Percentiles rank a stretch among this genome's conserved stretches.
Evolutionary conservation across 2,113 vertebrate species (phyloP).

Genomic region (Phodopus roborovskii): DNA sequence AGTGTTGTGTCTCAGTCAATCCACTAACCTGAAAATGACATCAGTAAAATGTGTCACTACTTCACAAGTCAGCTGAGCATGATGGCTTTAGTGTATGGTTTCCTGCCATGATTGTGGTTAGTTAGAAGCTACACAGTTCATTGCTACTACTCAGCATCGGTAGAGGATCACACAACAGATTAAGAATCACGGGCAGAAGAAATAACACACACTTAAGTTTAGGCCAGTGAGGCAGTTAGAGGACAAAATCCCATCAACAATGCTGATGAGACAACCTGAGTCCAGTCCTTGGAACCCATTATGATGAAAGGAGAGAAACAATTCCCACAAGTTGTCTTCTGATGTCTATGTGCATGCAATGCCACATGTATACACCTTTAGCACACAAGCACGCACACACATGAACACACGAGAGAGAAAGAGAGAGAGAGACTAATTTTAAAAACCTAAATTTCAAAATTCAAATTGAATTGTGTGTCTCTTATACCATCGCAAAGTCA

Average conservation of each 20-base stretch:
- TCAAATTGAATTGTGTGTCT: not conserved
- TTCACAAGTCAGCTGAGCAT: not conserved
- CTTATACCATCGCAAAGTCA: not conserved
- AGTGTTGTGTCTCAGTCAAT: not conserved
- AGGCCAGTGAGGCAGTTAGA: not conserved
- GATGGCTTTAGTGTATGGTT: not conserved
- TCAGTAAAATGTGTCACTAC: no score
- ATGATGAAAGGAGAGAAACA: not conserved
- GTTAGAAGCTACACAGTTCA: not conserved
- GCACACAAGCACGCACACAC: not conserved
- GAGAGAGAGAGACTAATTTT: not conserved
- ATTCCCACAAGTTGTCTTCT: not conserved
- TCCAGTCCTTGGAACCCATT: not conserved
- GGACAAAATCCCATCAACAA: not conserved
- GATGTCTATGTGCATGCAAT: no score
- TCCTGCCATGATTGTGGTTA: not conserved
- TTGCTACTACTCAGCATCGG: not conserved
- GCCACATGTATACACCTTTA: not conserved
- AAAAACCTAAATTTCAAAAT: not conserved
- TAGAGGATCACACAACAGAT: not conserved
- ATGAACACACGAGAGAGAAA: not conserved
- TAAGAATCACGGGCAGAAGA: not conserved
- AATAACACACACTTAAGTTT: not conserved
- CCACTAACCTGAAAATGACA: not conserved
- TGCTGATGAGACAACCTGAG: not conserved